A percentile compares a stretch with the other conserved stretches of the same genome.
Conservation (phyloP, 2,797 vertebrate genomes). For the Cossypha niveicapilla region DNA sequence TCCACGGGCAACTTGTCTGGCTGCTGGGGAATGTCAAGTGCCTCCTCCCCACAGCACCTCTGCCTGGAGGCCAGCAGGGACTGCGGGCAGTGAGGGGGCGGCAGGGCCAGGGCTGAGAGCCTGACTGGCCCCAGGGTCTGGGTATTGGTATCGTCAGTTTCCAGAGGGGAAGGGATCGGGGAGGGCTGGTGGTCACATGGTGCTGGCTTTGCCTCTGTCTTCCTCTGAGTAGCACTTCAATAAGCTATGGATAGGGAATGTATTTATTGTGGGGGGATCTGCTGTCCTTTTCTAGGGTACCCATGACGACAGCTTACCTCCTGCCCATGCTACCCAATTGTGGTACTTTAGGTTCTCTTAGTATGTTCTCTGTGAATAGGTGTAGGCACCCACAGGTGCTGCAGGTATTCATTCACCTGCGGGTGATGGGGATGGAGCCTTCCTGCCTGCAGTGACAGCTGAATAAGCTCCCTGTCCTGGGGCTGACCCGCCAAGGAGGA, state of each 20-base stretch:
- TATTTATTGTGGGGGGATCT: background rate
- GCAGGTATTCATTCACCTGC: background rate
- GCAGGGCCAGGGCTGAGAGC: background rate
- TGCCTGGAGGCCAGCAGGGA: background rate
- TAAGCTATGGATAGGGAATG: background rate
- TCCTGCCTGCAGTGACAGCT: background rate
- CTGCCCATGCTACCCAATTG: background rate
- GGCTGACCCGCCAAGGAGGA: background rate
- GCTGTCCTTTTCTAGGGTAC: background rate
- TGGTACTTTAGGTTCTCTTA: slow-evolving; percentile 14
- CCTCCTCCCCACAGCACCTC: background rate
- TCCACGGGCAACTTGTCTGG: background rate
- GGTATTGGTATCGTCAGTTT: accelerated
- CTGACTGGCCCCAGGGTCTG: background rate
- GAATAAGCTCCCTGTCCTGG: background rate
- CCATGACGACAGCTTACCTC: background rate
- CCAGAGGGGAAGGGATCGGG: background rate
- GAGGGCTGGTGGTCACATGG: background rate
- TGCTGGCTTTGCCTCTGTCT: background rate
- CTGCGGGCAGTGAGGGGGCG: background rate
- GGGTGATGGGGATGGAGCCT: accelerated
- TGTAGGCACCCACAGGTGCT: background rate
- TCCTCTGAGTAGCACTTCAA: background rate
- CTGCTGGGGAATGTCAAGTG: background rate
- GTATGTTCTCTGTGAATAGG: background rate